A percentile compares a stretch with the other conserved stretches of the same genome.
These are phyloP conservation scores for Mixornis gularis DNA, from an alignment of 2,113 vertebrate species.

Conservation along the genomic window DNA sequence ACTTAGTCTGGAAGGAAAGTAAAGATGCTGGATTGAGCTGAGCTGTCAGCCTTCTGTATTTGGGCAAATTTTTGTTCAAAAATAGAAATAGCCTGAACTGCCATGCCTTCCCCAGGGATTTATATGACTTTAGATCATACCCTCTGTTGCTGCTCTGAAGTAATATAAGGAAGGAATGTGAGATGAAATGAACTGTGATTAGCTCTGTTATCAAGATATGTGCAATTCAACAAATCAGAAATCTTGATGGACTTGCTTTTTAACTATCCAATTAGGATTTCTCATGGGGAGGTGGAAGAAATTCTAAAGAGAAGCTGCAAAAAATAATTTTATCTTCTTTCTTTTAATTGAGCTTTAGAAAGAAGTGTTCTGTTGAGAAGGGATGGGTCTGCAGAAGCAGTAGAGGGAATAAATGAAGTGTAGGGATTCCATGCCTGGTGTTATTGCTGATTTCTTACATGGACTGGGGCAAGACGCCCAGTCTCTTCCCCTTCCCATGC, in stretches of 20 bases:
- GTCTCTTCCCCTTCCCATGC: neutral
- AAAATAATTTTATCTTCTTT: neutral
- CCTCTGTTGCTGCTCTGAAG: neutral
- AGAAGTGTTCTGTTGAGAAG: neutral
- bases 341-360: neutral
- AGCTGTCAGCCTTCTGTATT: conserved; percentile 1
- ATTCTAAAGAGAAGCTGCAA: neutral
- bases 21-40: neutral
- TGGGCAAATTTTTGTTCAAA: conserved; percentile 19
- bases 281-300: neutral
- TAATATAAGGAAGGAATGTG: neutral
- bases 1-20: neutral
- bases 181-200: neutral
- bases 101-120: neutral
- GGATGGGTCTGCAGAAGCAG: neutral
- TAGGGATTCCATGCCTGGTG: neutral
- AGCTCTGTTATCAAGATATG: neutral
- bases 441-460: neutral
- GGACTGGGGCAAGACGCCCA: neutral
- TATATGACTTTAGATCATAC: neutral
- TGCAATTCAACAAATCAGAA: neutral
- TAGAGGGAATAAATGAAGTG: neutral
- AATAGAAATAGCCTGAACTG: neutral
- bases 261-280: neutral
- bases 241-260: neutral